A percentile compares a stretch with the other conserved stretches of the same genome.
phyloP scores from a whole-genome alignment of 2,113 vertebrate genomes.

The Arenaria interpres region DNA sequence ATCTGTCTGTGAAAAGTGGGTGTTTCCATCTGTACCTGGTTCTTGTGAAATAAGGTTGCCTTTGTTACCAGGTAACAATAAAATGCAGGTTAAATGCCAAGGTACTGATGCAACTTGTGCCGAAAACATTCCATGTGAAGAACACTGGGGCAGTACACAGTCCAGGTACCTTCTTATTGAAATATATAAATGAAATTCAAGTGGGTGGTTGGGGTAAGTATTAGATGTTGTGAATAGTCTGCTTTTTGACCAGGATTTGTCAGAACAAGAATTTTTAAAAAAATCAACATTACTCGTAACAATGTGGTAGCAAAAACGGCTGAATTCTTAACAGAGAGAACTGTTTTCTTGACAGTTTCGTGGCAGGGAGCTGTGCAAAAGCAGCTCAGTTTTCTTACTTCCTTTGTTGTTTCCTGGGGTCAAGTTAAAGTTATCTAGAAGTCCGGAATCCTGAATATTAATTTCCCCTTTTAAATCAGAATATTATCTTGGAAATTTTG shows the following conservation, averaged over 20 bases:
- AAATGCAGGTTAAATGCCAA: neutral
- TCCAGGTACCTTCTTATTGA: neutral
- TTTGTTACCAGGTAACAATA: neutral
- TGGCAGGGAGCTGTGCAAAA: neutral
- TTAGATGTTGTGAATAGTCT: neutral
- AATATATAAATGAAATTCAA: neutral
- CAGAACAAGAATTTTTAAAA: neutral
- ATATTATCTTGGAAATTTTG: neutral
- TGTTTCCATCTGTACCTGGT: neutral
- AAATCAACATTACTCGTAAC: accelerated
- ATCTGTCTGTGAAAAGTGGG: neutral
- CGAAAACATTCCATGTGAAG: neutral
- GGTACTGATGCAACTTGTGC: neutral
- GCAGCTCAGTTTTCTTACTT: neutral
- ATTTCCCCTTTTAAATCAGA: neutral
- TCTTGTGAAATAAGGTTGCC: neutral
- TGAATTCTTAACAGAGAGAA: neutral
- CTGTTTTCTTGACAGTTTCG: neutral
- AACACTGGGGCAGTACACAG: accelerated
- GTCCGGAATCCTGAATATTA: neutral
- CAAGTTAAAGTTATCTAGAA: neutral
- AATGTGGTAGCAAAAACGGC: neutral
- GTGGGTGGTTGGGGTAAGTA: neutral
- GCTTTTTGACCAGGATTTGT: neutral
- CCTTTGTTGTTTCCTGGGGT: neutral